phyloP scores from a whole-genome alignment of 2,797 vertebrate genomes.

The Betta splendens region DNA sequence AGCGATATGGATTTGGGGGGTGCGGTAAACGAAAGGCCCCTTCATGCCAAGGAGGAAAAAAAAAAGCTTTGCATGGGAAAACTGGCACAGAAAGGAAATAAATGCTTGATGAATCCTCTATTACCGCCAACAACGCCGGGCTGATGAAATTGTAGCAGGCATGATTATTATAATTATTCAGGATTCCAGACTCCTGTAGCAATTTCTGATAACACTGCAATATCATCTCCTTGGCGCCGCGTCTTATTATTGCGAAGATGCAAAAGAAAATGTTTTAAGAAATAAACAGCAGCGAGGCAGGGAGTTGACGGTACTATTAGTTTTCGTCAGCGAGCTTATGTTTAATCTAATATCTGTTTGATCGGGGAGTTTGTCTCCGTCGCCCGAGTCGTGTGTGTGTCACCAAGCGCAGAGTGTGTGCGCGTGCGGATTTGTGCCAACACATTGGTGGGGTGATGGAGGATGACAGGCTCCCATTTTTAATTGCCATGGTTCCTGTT shows the following conservation, averaged over 20 bases:
- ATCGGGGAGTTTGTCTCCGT: slow-evolving; percentile 39
- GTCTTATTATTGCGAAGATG: slow-evolving; percentile 10
- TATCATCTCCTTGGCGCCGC: slow-evolving; percentile 9
- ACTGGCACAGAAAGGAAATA: slow-evolving; percentile 42
- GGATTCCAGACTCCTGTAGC: slow-evolving; percentile 29
- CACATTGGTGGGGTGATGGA: slow-evolving; percentile 61
- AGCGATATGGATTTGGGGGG: slow-evolving; percentile 47
- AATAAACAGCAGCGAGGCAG: slow-evolving; percentile 13
- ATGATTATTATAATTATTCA: slow-evolving; percentile 53
- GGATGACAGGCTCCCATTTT: slow-evolving; percentile 81
- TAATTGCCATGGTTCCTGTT: slow-evolving; percentile 82
- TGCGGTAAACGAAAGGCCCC: slow-evolving; percentile 50
- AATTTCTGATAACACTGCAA: slow-evolving; percentile 30
- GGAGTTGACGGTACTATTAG: neutral
- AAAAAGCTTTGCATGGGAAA: slow-evolving; percentile 27
- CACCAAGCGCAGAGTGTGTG: slow-evolving; percentile 24
- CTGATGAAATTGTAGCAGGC: slow-evolving; percentile 45
- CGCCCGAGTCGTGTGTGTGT: slow-evolving; percentile 30
- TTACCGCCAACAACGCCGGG: slow-evolving; percentile 36
- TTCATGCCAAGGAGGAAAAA: slow-evolving; percentile 31
- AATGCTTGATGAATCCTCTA: slow-evolving; percentile 39
- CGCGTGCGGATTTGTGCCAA: slow-evolving; percentile 52
- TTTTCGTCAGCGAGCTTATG: slow-evolving; percentile 25
- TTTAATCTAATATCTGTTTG: slow-evolving; percentile 40
- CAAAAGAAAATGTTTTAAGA: slow-evolving; percentile 15